These are phyloP conservation scores for Scelioninae gen. 1 DNA, from an alignment of 2,888 invertebrate species.

Conservation along the genomic window DNA sequence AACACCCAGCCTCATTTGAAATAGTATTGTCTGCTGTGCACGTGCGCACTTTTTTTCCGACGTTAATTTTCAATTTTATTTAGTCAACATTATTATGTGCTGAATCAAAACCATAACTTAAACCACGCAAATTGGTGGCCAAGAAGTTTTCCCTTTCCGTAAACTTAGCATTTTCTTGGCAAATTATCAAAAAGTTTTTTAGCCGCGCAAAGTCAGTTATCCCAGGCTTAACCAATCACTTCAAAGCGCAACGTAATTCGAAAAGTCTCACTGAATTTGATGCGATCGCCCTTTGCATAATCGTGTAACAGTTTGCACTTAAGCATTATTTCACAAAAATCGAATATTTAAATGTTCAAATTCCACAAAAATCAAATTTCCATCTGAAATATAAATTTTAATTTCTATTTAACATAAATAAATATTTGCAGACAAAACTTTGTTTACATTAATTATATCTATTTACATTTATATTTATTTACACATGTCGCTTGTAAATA, in stretches of 20 bases:
- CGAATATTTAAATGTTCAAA: background rate
- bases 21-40: background rate
- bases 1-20: background rate
- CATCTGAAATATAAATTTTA: too few relatives aligned
- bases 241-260: conserved; percentile 21
- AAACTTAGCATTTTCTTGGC: conserved; percentile 50
- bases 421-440: background rate
- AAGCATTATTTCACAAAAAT: conserved; percentile 7
- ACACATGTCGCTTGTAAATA: too few relatives aligned
- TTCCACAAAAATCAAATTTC: background rate
- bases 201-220: conserved; percentile 28
- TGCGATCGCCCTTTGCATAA: conserved; percentile 4
- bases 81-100: conserved; percentile 46
- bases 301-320: conserved; percentile 4
- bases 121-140: conserved; percentile 23
- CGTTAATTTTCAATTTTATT: conserved; percentile 41
- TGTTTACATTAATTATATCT: too few relatives aligned
- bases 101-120: conserved; percentile 56
- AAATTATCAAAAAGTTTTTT: conserved; percentile 48
- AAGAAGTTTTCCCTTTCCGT: conserved; percentile 23
- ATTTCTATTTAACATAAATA: background rate
- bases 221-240: conserved; percentile 28
- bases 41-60: conserved; percentile 13
- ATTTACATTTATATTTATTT: too few relatives aligned
- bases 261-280: conserved; percentile 17